These are phyloP conservation scores for Macquaria ambigua DNA, from an alignment of 2,113 vertebrate genomes.

Conservation along the genomic window DNA sequence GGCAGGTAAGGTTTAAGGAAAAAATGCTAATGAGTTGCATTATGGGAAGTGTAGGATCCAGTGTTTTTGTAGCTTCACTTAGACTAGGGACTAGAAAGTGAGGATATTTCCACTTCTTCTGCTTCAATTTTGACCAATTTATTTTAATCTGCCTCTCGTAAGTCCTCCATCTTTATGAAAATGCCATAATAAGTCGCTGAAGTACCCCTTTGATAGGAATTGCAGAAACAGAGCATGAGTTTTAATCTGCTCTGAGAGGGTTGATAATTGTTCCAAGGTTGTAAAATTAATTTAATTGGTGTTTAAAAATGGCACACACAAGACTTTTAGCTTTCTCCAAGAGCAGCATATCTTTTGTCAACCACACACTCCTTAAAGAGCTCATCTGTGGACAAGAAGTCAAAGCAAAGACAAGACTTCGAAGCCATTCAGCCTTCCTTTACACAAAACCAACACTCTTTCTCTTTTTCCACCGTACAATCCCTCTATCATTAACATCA, in stretches of 20 bases:
- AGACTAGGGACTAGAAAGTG: neutral
- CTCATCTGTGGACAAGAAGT: neutral
- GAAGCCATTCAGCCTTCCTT: neutral
- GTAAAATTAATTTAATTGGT: neutral
- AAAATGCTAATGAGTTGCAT: neutral
- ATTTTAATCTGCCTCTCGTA: neutral
- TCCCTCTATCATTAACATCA: constrained; percentile 51
- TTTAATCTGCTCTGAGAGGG: neutral
- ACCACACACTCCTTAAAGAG: neutral
- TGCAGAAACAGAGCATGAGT: neutral
- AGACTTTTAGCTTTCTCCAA: neutral
- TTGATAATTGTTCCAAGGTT: neutral
- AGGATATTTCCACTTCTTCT: neutral
- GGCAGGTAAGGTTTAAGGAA: neutral
- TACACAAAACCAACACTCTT: neutral
- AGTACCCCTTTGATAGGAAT: neutral
- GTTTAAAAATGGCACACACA: neutral
- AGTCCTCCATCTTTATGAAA: neutral
- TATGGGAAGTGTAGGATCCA: neutral
- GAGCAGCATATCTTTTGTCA: neutral
- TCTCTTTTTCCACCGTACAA: neutral
- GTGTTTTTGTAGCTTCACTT: neutral
- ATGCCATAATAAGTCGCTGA: neutral
- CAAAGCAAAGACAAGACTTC: neutral
- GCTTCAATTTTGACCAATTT: neutral